Base-by-base conservation (phyloP, 1,140 invertebrate species). In the Drosophila yakuba region DNA sequence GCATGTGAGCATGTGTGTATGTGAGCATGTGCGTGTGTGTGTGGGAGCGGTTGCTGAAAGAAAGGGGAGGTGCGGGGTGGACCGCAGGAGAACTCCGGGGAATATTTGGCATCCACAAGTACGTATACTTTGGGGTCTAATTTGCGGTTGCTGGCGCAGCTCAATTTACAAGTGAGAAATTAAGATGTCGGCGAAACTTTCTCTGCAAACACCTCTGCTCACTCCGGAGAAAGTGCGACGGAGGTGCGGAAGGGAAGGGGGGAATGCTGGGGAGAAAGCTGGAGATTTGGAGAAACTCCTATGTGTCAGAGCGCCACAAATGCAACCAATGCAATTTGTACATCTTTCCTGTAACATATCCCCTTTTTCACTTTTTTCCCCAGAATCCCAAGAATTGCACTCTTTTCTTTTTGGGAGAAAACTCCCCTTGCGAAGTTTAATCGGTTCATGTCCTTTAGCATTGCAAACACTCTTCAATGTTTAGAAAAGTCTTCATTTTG, bases 91-190 rank as follows among this genome's bases (percentile, higher is more conserved):
- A 63, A 38, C 47, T 51, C 47, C 60, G 59, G 76, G 55, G 66
- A 66, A 67, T 80, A 80, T 85, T 80, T 78, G 83, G 83, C 75
- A 86, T 86, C 82, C 82, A 82, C 82, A 86, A 86, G 83, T 88
- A 82, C 82, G 78, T 82, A 86, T 88, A 82, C 83, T 86, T 86
- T 88, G 82, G 83, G 82, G 82, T 86, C 82, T 88, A 86, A 86
- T 86, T 86, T 86, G 82, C 75, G 82, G 82, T 88, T 78, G 83
- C 82, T 88, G 82, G 75, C 82, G 83, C 82, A 86, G 83, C 82
- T 86, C 83, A 86, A 86, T 86, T 86, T 86, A 86, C 83, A 88
- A 86, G 82, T 88, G 83, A 88, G 82, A 88, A 86, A 86, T 86
- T 86, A 86, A 86, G 83, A 86, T 86, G 82, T 86, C 79, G 82